Base-by-base conservation (phyloP, 2,888 invertebrate species). In the Hyppa rectilinea region DNA sequence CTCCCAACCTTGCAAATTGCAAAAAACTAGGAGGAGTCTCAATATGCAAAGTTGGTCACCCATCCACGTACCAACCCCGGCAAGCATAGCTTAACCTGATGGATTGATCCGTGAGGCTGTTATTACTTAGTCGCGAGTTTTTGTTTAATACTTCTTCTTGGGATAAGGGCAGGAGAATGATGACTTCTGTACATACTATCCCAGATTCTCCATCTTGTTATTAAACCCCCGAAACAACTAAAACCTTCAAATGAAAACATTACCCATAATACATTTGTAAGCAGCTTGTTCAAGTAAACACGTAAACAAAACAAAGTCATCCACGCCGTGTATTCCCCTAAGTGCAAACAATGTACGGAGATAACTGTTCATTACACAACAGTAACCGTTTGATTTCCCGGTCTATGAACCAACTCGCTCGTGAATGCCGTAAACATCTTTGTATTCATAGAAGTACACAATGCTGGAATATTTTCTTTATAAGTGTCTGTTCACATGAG, bases 401-500 rank as follows among this genome's bases (percentile, higher is more conserved):
- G 64, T 63, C 49, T 69, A 71, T 49, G 56, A 49, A 71, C 60
- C 26, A 53, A 50, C 52, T 82, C 79, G 71, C 66, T 47, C 50
- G 61, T 29, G 63, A 63, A 34, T 50, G 36, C 38, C 56, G 64
- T 59, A 58, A 62, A 65, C 73, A 70, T 58, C 59, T 80, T 85
- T 80, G 81, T 82, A 82, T 85, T 71, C 67, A 77, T 69, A 53
- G 36, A 40, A 47, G 36, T 34, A 43, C 43, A 61, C 64, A 63
- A 47, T 45, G 63, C 63, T 31, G 53, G 63, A 71, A 63, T 45
- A 77, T 71, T 83, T 84, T 75, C 77, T 56, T 50, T 58, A 9
- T 75, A 59, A 85, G 60, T 76, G 59, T 29, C 10, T 7, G 3
- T 10, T 17, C 17, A 65, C 73, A 81, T 50, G 55, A 29, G 10